Base-by-base conservation (phyloP, 2,797 vertebrate genomes). In the Ctenopoma kingsleyae region DNA sequence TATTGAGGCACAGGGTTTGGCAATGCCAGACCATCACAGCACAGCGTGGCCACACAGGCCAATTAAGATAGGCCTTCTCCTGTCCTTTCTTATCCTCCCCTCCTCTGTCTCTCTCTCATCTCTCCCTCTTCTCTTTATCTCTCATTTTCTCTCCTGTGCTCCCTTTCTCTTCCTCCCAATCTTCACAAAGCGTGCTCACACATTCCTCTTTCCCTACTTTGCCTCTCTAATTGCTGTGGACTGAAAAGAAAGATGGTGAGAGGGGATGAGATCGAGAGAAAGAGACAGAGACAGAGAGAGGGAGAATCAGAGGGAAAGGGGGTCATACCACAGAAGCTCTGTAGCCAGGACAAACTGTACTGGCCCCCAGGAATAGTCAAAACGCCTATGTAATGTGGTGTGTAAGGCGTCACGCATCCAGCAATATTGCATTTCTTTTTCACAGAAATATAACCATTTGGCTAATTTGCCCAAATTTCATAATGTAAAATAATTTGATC, bases 211-310 rank as follows among this genome's bases (percentile, higher is more conserved):
- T 85, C 91, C 87, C 88, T 74, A 82, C 90, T 89, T 86, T 90
- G 90, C 92, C 87, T 92, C 92, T 93, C 91, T 94, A 95, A 94
- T 94, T 95, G 89, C 92, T 89, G 85, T 60, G 67, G 84, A 91
- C 87, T 94, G 86, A 91, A 91, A 92, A 87, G 89, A 83, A 79
- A 81, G 89, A 89, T 89, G 80, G 87, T 87, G 87, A 84, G 87
- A 91, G 80, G 84, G 82, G 84, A 82, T 78, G 89, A 84, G 87
- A 87, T 80, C 74, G 89, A 87, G 84, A 89, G 83, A 88, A 86
- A 85, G 83, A 83, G 77, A 88, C 76, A 85, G 87, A 74, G 84
- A 85, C 76, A 85, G 87, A 74, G 84, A 85, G 82, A 86, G 87
- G 72, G 72, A 83, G 83, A 87, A 84, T 86, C 82, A 63, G 85